These are phyloP conservation scores for Zapus hudsonius DNA, from an alignment of 2,113 vertebrate species.

Conservation along the genomic window DNA sequence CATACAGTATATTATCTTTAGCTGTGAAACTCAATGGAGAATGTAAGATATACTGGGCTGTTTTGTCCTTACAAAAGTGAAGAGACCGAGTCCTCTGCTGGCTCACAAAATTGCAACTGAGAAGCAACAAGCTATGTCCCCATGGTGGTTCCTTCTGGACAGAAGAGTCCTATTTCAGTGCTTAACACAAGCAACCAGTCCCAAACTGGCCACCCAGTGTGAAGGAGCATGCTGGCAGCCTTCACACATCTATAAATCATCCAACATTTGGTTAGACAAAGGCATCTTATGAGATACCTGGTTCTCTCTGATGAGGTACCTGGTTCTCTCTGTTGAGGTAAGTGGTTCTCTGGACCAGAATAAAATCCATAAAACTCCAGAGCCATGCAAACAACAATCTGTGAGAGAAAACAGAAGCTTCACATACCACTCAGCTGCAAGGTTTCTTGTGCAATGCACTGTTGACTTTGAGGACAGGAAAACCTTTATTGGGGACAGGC, in stretches of 20 bases:
- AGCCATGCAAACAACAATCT: background rate
- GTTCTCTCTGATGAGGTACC: too few relatives aligned
- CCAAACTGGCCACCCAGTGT: background rate
- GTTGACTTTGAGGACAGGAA: background rate
- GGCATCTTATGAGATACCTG: background rate
- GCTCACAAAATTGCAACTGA: background rate
- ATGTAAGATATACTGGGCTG: too few relatives aligned
- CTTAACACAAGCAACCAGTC: background rate
- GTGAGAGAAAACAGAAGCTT: background rate
- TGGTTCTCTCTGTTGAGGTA: too few relatives aligned
- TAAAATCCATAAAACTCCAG: background rate
- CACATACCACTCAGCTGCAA: rapidly evolving
- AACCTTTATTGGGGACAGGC: background rate
- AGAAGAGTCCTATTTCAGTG: background rate
- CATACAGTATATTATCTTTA: rapidly evolving
- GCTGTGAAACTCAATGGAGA: too few relatives aligned
- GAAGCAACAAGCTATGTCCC: rapidly evolving
- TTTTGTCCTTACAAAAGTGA: background rate
- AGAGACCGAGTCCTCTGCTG: background rate
- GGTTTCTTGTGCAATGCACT: background rate
- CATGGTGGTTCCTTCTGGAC: background rate
- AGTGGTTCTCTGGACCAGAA: too few relatives aligned
- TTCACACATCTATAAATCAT: background rate
- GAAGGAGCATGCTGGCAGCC: background rate
- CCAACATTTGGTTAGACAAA: background rate